Conservation (phyloP, 2,888 invertebrate genomes). For the Microctonus hyperodae region DNA sequence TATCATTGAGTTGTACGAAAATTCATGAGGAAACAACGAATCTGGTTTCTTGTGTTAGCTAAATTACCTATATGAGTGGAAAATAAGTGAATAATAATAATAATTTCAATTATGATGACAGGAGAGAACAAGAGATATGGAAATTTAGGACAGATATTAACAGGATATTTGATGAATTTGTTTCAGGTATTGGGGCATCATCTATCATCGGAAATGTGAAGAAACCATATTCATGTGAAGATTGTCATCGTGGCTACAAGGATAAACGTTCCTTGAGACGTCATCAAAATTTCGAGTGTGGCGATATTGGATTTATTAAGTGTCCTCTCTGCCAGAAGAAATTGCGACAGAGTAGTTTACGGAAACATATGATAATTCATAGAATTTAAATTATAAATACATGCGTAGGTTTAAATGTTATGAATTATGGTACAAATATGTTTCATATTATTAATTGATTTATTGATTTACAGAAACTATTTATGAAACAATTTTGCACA, state of each 20-base stretch:
- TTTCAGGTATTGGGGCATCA: slow-evolving; percentile 40
- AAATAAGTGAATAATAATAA: neutral
- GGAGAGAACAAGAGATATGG: neutral
- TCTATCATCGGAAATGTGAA: slow-evolving; percentile 1
- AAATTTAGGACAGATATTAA: slow-evolving; percentile 42
- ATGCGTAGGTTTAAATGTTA: neutral
- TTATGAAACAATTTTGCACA: neutral
- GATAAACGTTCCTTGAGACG: slow-evolving; percentile 57
- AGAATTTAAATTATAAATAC: slow-evolving; percentile 29
- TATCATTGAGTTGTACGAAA: neutral
- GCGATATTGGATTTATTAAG: slow-evolving; percentile 41
- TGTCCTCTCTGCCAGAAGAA: slow-evolving; percentile 35
- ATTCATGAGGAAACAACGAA: neutral
- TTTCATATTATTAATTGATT: neutral
- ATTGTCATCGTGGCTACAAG: slow-evolving; percentile 53
- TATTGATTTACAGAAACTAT: neutral
- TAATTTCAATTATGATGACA: neutral
- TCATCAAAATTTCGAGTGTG: slow-evolving; percentile 49
- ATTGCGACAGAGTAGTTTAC: slow-evolving; percentile 43
- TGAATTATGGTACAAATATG: neutral
- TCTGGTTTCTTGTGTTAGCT: no score
- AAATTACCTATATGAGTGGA: neutral
- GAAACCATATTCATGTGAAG: slow-evolving; percentile 42
- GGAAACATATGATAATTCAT: slow-evolving; percentile 44
- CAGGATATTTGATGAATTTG: slow-evolving; percentile 37